A percentile compares a stretch with the other conserved stretches of the same genome.
phyloP scores from a whole-genome alignment of 2,797 vertebrate genomes.

The Poecilia wingei region DNA sequence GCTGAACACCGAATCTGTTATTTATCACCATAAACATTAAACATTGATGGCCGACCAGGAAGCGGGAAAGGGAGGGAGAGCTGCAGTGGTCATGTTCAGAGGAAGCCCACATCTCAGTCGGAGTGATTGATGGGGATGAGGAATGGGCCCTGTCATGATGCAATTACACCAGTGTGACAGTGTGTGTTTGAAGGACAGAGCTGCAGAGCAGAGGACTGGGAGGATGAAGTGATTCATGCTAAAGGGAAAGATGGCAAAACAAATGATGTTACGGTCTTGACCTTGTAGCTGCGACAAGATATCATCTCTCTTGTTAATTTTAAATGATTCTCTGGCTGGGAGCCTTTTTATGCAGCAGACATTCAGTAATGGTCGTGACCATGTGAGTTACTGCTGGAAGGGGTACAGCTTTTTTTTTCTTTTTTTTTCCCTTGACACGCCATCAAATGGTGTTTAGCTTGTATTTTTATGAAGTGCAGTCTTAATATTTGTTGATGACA shows the following conservation, averaged over 20 bases:
- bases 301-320: slow-evolving; percentile 65
- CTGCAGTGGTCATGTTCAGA: slow-evolving; percentile 49
- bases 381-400: slow-evolving; percentile 17
- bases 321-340: slow-evolving; percentile 49
- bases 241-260: slow-evolving; percentile 51
- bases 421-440: slow-evolving; percentile 1
- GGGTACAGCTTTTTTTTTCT: slow-evolving; percentile 17
- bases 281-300: slow-evolving; percentile 60
- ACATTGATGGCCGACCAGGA: slow-evolving; percentile 49
- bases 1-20: slow-evolving; percentile 54
- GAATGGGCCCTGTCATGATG: slow-evolving; percentile 67
- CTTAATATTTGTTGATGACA: slow-evolving; percentile 2
- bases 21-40: slow-evolving; percentile 68
- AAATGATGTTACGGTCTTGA: slow-evolving; percentile 66
- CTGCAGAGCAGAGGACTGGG: slow-evolving; percentile 26
- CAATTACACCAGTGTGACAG: slow-evolving; percentile 71
- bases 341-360: slow-evolving; percentile 31
- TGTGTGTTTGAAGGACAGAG: slow-evolving; percentile 75
- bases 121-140: slow-evolving; percentile 71
- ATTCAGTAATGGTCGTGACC: slow-evolving; percentile 45
- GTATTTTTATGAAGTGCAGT: slow-evolving; percentile 15
- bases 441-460: slow-evolving; percentile 21
- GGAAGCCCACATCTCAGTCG: slow-evolving; percentile 54
- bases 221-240: slow-evolving; percentile 60
- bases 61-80: slow-evolving; percentile 20